phyloP scores from a whole-genome alignment of 2,113 vertebrate species.

The Canis aureus region DNA sequence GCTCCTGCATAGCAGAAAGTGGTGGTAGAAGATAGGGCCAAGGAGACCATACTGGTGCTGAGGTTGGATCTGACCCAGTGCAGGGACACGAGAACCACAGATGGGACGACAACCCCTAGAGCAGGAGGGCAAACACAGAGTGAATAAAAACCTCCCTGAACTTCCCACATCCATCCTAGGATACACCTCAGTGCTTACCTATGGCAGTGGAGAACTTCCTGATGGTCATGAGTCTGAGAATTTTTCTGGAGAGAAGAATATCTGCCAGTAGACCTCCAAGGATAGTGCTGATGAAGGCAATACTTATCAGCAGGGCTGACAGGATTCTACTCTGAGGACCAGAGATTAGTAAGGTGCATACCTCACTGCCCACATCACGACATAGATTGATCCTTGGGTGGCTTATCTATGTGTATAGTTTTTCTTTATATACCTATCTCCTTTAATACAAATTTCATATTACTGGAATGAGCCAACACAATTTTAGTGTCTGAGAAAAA shows the following conservation, averaged over 20 bases:
- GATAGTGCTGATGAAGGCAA: constrained; percentile 76
- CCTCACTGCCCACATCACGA: not conserved
- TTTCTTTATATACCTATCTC: not conserved
- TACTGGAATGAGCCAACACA: not conserved
- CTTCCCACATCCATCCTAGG: rapidly evolving
- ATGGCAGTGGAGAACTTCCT: constrained; percentile 90
- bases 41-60: not conserved
- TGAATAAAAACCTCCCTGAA: not conserved
- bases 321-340: constrained; percentile 73
- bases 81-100: not conserved
- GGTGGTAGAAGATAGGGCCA: not conserved
- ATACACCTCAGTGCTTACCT: constrained; percentile 79
- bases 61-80: constrained; percentile 58
- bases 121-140: not conserved
- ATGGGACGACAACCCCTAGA: constrained; percentile 47
- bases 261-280: constrained; percentile 88
- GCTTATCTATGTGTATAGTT: rapidly evolving
- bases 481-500: not conserved
- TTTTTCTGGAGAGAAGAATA: constrained; percentile 86
- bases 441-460: not conserved
- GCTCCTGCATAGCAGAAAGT: constrained; percentile 33
- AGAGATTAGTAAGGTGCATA: not conserved
- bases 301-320: constrained; percentile 76
- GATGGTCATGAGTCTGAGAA: constrained; percentile 85
- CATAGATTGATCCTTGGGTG: rapidly evolving